Conservation (phyloP, 2,888 invertebrate genomes). For the Petrolisthes manimaculis region DNA sequence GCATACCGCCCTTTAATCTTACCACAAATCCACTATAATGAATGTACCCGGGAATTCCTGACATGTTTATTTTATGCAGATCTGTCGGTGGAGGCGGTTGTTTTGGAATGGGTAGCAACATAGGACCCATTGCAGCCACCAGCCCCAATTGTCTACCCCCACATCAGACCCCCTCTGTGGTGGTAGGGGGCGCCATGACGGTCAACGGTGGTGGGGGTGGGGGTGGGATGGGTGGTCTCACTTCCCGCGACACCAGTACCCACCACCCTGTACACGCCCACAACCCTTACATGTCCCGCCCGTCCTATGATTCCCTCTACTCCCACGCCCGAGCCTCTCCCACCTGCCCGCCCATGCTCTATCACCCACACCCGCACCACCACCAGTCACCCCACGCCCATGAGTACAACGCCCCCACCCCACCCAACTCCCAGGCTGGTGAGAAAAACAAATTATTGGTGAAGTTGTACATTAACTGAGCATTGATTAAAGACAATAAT, state of each 20-base stretch:
- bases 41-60: too few species aligned
- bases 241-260: constrained; percentile 22
- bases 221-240: background rate
- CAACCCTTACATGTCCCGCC: constrained; percentile 62
- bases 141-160: constrained; percentile 48
- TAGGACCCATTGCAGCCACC: constrained; percentile 44
- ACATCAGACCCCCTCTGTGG: constrained; percentile 34
- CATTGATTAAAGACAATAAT: background rate
- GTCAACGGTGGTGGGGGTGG: background rate
- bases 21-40: too few species aligned
- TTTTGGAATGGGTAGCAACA: constrained; percentile 34
- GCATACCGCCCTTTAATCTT: too few species aligned
- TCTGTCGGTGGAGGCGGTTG: constrained; percentile 43
- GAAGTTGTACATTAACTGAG: background rate
- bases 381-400: constrained; percentile 57
- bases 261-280: constrained; percentile 42
- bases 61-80: background rate
- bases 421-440: constrained; percentile 62
- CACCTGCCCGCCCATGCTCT: constrained; percentile 61
- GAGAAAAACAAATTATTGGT: background rate
- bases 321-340: constrained; percentile 59
- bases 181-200: constrained; percentile 19
- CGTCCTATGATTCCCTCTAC: constrained; percentile 55
- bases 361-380: constrained; percentile 57
- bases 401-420: constrained; percentile 60